Evolutionary conservation across 2,888 invertebrate species (phyloP), one percentile per base, ranked within the genome.

Genomic region (Hyalella azteca): DNA sequence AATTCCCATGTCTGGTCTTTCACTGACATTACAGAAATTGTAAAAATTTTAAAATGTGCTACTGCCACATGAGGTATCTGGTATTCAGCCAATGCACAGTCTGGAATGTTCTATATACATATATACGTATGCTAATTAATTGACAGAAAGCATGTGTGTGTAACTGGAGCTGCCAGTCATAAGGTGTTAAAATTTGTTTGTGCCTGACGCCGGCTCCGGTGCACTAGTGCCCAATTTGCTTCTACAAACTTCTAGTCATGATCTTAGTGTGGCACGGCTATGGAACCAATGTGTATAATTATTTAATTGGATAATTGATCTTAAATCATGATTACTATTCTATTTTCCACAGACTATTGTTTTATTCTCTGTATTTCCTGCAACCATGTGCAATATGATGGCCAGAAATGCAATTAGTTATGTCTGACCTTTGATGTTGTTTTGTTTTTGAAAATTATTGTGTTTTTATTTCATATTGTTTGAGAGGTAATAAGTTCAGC

Each of bases 381-480:
- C n/a, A 22, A 22, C 54, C 29, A 26, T 66, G 66, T 66, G 66
- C 66, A 66, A 66, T 66, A 66, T 66, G 66, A 11, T 36, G 66
- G 19, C 32, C n/a, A 36, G 2, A 36, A 19, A 39, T 36, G 32
- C 36, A 36, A 11, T 13, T 26, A 54, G 22, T 54, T 22, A 29
- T 54, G n/a, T n/a, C n/a, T n/a, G n/a, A n/a, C n/a, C n/a, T 54
- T 22, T 29, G 13, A 26, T 7, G 54, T 54, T 54, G 54, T 54
- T 54, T 54, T 49, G 22, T 54, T 26, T 54, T 54, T 5, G 54
- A 29, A 54, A 54, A 54, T 1, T 54, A 54, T 11, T 1, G 11
- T 26, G n/a, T n/a, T n/a, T n/a, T n/a, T n/a, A n/a, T n/a, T n/a
- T n/a, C n/a, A n/a, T n/a, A n/a, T n/a, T n/a, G n/a, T n/a, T n/a